Conservation (phyloP, 64 coral and sea anemone genomes). For the Pocillopora damicornis region DNA sequence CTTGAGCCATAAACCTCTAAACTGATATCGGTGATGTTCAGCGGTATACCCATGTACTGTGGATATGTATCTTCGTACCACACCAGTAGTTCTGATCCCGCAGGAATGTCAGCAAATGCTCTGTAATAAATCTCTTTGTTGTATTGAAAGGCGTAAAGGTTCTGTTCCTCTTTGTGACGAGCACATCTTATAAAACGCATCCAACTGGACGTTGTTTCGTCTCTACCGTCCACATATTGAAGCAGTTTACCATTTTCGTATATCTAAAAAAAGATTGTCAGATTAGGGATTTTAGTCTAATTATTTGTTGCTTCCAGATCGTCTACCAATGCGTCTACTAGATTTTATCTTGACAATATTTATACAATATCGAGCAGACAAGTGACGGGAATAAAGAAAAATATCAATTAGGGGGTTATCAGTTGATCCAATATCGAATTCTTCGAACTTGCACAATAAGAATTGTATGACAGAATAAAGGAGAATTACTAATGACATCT, state of each 20-base stretch:
- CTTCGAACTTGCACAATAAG: too few relatives aligned
- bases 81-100: conserved; percentile 64
- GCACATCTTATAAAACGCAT: conserved; percentile 84
- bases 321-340: too few relatives aligned
- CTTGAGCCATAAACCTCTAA: background rate
- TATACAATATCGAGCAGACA: too few relatives aligned
- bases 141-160: conserved; percentile 69
- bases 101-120: conserved; percentile 42
- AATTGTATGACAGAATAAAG: too few relatives aligned
- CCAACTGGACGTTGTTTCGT: conserved; percentile 74
- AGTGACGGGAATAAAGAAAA: too few relatives aligned
- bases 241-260: conserved; percentile 58
- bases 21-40: conserved; percentile 30
- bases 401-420: too few relatives aligned
- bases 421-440: too few relatives aligned
- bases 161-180: conserved; percentile 66
- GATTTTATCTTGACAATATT: too few relatives aligned
- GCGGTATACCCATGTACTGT: conserved; percentile 78
- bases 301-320: too few relatives aligned
- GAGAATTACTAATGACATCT: too few relatives aligned
- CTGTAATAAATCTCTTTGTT: conserved; percentile 74
- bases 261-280: conserved; percentile 25
- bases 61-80: conserved; percentile 74
- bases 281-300: too few relatives aligned
- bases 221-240: conserved; percentile 65